These are phyloP conservation scores for Sinocyclocheilus rhinocerous DNA, from an alignment of 2,113 vertebrate species.

Conservation along the genomic window DNA sequence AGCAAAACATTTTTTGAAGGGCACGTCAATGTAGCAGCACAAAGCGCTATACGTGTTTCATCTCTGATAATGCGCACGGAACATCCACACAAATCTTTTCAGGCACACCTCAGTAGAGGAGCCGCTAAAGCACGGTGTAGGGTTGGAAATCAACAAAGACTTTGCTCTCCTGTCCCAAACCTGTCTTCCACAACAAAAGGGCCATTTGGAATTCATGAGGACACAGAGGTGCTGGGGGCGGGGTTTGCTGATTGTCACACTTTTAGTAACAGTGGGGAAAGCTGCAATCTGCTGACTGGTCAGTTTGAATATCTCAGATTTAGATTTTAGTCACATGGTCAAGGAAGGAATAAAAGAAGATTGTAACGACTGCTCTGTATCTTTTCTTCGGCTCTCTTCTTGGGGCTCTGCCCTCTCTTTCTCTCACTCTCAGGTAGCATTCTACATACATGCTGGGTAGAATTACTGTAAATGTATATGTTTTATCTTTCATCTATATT, in stretches of 20 bases:
- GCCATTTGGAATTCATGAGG: background rate
- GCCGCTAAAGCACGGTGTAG: background rate
- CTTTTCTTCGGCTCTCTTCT: background rate
- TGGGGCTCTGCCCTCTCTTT: no score
- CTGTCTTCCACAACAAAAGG: background rate
- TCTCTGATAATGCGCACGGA: background rate
- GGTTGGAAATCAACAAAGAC: background rate
- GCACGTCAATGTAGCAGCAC: conserved; percentile 26
- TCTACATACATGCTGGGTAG: background rate
- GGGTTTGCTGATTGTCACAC: background rate
- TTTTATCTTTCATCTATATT: no score
- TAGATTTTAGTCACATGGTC: background rate
- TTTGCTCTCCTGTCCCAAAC: background rate
- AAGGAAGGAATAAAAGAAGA: background rate
- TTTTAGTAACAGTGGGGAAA: background rate
- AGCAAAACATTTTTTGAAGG: conserved; percentile 27
- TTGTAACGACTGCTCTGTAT: background rate
- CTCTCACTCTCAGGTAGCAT: background rate
- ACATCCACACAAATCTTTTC: conserved; percentile 31
- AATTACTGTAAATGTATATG: no score
- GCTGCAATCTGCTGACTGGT: background rate
- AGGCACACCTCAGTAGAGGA: background rate
- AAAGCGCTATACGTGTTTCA: conserved; percentile 3
- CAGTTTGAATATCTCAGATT: background rate
- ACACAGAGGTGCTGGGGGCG: background rate